A percentile compares a stretch with the other conserved stretches of the same genome.
Evolutionary conservation across 2,113 vertebrate genomes (phyloP).

Genomic region (Ancistrus triradiatus): DNA sequence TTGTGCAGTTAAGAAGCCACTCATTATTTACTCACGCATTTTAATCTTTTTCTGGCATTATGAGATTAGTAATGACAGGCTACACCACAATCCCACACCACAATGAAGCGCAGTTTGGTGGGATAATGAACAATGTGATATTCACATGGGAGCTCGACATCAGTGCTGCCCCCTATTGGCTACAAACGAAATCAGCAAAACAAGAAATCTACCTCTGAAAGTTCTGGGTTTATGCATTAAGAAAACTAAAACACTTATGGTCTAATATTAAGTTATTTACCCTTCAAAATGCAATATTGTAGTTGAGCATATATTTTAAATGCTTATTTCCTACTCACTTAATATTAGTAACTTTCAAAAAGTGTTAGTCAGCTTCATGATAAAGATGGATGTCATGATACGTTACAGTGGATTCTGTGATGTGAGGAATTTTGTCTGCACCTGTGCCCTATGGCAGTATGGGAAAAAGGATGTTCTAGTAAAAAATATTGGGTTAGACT

Average conservation of each 20-base stretch:
- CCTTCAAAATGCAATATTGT: no score
- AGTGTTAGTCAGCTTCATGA: no score
- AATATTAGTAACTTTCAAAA: no score
- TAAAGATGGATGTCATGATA: no score
- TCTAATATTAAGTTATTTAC: no score
- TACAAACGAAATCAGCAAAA: neutral
- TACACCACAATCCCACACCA: constrained; percentile 13
- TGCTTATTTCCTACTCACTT: no score
- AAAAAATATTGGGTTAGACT: constrained; percentile 35
- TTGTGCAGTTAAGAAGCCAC: neutral
- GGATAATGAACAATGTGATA: constrained; percentile 17
- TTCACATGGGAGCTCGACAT: constrained; percentile 2
- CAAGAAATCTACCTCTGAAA: no score
- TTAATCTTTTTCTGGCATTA: neutral
- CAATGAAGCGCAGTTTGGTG: constrained; percentile 6
- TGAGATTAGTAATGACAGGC: constrained; percentile 28
- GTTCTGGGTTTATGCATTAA: no score
- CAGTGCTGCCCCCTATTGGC: constrained; percentile 29
- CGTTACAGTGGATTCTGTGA: constrained; percentile 33
- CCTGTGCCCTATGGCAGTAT: constrained; percentile 50
- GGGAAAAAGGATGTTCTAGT: constrained; percentile 35
- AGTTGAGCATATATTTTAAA: no score
- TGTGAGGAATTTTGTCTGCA: constrained; percentile 41
- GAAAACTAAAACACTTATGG: no score
- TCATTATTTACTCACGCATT: constrained; percentile 12